Percentiles rank a stretch among this genome's conserved stretches.
phyloP scores from a whole-genome alignment of 2,113 vertebrate species.

The Pseudorectes ferrugineus region DNA sequence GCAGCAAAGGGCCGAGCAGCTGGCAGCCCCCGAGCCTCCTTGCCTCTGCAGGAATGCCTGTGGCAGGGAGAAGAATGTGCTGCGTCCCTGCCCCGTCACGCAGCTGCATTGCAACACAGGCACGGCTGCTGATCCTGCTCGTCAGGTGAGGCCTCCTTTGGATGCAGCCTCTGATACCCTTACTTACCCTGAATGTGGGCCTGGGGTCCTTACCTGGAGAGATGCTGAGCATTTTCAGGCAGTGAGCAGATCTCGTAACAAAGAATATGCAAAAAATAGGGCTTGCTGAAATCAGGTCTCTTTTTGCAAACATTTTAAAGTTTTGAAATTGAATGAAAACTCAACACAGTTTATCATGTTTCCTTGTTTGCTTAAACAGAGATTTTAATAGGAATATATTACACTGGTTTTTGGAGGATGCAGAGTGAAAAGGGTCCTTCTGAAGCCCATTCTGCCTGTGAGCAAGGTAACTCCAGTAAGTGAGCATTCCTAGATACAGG shows the following conservation, averaged over 20 bases:
- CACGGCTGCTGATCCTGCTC: background rate
- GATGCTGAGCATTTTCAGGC: background rate
- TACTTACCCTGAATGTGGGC: background rate
- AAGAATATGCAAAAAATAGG: background rate
- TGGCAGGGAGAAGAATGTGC: slow-evolving; percentile 63
- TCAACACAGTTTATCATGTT: background rate
- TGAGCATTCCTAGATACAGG: background rate
- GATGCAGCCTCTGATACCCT: background rate
- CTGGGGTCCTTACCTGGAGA: background rate
- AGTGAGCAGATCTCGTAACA: background rate
- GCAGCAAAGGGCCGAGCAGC: slow-evolving; percentile 67
- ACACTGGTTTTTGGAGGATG: background rate
- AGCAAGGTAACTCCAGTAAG: background rate
- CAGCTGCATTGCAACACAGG: background rate
- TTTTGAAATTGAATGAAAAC: background rate
- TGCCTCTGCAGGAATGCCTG: slow-evolving; percentile 63
- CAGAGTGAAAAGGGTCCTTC: background rate
- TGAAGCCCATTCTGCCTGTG: background rate
- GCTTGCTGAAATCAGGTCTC: background rate
- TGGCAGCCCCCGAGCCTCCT: slow-evolving; percentile 58
- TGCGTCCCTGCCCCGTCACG: background rate
- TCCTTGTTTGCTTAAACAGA: background rate
- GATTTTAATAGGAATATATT: background rate
- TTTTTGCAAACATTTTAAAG: background rate
- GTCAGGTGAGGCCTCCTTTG: background rate